Percentiles rank a stretch among this genome's conserved stretches.
These are phyloP conservation scores for Callipepla californica DNA, from an alignment of 2,113 vertebrate genomes.

Conservation along the genomic window DNA sequence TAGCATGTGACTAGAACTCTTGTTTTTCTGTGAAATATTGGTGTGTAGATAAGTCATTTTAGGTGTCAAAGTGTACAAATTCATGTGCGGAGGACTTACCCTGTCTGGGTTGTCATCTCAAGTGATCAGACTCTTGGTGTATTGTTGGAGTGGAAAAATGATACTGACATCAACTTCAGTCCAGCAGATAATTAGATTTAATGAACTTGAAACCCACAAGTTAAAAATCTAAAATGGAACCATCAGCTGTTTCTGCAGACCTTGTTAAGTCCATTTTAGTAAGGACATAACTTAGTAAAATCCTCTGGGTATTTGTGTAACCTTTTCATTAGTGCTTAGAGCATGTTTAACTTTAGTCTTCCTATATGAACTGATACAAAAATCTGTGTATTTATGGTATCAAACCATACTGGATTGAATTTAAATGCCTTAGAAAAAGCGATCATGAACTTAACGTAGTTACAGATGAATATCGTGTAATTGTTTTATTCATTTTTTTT, in stretches of 20 bases:
- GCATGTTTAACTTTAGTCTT: neutral
- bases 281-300: neutral
- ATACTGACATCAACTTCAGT: neutral
- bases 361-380: neutral
- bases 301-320: slow-evolving; percentile 2
- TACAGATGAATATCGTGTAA: neutral
- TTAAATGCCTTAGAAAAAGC: neutral
- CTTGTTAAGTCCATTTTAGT: neutral
- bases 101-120: neutral
- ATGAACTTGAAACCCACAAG: neutral
- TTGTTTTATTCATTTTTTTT: neutral
- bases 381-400: neutral
- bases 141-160: neutral
- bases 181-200: neutral
- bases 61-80: neutral
- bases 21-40: neutral
- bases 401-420: neutral
- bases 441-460: neutral
- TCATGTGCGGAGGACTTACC: neutral
- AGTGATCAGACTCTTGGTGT: neutral
- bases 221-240: neutral
- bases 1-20: neutral
- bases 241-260: neutral
- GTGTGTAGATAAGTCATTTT: neutral
- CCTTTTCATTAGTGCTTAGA: neutral